phyloP scores from a whole-genome alignment of 2,888 invertebrate genomes.

The Halocaridina rubra region DNA sequence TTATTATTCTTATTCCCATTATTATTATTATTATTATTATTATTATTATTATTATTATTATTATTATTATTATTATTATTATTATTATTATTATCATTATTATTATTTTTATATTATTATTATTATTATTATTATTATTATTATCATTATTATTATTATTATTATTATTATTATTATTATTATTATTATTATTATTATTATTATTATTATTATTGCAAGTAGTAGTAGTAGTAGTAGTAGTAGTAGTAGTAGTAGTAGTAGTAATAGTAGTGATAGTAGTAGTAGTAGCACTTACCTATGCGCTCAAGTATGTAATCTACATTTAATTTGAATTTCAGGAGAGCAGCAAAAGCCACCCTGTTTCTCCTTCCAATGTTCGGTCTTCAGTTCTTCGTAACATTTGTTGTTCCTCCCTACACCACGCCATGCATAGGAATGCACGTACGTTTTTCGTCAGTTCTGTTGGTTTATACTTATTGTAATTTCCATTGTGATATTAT shows the following conservation, averaged over 20 bases:
- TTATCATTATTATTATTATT: no score
- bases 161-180: no score
- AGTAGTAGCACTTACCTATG: no score
- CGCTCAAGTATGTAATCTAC: no score
- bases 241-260: no score
- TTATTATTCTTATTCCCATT: not conserved
- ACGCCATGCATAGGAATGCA: constrained; percentile 68
- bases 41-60: not conserved
- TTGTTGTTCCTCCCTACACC: constrained; percentile 71
- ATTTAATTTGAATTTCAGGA: constrained; percentile 73
- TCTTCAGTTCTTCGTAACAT: constrained; percentile 76
- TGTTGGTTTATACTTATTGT: not conserved
- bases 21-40: not conserved
- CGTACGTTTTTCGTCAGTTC: constrained; percentile 30
- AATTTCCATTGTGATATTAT: no score
- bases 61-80: not conserved
- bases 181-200: no score
- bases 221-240: no score
- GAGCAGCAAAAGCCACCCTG: constrained; percentile 76
- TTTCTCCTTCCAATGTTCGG: constrained; percentile 80
- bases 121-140: not conserved
- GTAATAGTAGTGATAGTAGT: no score
- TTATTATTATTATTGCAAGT: no score
- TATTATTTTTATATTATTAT: not conserved
- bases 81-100: not conserved